phyloP scores from a whole-genome alignment of 1,140 invertebrate genomes.

The Dendroctonus ponderosae region DNA sequence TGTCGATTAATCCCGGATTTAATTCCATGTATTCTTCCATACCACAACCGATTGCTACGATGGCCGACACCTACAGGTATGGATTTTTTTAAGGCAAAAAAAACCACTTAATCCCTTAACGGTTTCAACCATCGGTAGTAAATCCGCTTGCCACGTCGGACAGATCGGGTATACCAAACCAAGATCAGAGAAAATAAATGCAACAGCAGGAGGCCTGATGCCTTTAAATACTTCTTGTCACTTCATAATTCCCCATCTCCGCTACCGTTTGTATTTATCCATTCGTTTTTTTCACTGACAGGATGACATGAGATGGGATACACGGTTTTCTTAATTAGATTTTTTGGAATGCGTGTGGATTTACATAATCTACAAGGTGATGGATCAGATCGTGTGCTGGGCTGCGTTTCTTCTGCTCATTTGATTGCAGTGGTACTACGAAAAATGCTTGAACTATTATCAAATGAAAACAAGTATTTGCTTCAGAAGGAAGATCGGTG shows the following conservation, averaged over 20 bases:
- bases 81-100: slow-evolving; percentile 17
- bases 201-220: slow-evolving; percentile 20
- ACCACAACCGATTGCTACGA: slow-evolving; percentile 77
- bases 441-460: too few relatives aligned
- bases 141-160: slow-evolving; percentile 6
- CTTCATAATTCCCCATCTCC: slow-evolving; percentile 26
- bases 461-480: too few relatives aligned
- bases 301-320: slow-evolving; percentile 12
- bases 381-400: too few relatives aligned
- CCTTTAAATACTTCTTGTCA: slow-evolving; percentile 28
- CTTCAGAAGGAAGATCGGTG: too few relatives aligned
- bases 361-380: background rate
- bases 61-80: slow-evolving; percentile 82
- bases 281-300: slow-evolving; percentile 22
- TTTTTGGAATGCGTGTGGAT: slow-evolving; percentile 15
- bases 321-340: slow-evolving; percentile 27
- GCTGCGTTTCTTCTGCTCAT: too few relatives aligned
- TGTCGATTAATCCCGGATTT: slow-evolving; percentile 73
- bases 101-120: background rate
- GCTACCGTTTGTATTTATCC: slow-evolving; percentile 28
- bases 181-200: slow-evolving; percentile 18
- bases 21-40: slow-evolving; percentile 84
- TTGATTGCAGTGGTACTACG: too few relatives aligned
- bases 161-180: slow-evolving; percentile 2
- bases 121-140: background rate